Percentiles rank a stretch among this genome's conserved stretches.
These are phyloP conservation scores for Betta splendens DNA, from an alignment of 2,797 vertebrate genomes.

Conservation along the genomic window DNA sequence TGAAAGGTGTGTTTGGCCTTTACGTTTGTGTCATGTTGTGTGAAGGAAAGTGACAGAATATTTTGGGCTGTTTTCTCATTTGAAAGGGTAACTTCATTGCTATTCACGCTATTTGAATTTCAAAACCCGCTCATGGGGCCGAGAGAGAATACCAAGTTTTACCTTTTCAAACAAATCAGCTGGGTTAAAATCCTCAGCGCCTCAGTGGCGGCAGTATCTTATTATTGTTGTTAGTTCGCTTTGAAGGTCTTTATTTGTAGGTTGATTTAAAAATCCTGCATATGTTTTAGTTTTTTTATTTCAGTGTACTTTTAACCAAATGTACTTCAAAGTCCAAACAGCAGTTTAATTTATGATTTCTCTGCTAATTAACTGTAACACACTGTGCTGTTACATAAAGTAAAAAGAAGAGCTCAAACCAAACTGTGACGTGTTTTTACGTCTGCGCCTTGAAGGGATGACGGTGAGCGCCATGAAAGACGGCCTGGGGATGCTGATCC, in stretches of 20 bases:
- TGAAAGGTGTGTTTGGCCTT: conserved; percentile 50
- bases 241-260: conserved; percentile 15
- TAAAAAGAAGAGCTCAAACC: conserved; percentile 1
- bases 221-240: conserved; percentile 19
- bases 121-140: conserved; percentile 51
- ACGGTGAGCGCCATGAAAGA: conserved; percentile 94
- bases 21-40: conserved; percentile 36
- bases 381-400: conserved; percentile 3
- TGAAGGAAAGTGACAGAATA: conserved; percentile 43
- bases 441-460: conserved; percentile 90
- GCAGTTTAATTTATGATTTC: conserved; percentile 20
- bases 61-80: conserved; percentile 36
- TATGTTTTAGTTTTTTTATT: conserved; percentile 19
- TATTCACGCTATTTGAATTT: conserved; percentile 59
- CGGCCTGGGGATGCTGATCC: conserved; percentile 92
- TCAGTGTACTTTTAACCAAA: neutral
- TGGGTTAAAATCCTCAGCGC: conserved; percentile 23
- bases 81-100: conserved; percentile 46
- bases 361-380: conserved; percentile 15
- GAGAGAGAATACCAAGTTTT: conserved; percentile 40
- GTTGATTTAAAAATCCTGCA: neutral
- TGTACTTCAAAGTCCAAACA: conserved; percentile 1
- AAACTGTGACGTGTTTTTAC: neutral
- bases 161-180: conserved; percentile 49
- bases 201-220: conserved; percentile 15